Evolutionary conservation across 2,888 invertebrate species (phyloP).

Genomic region (Agrotis segetum): DNA sequence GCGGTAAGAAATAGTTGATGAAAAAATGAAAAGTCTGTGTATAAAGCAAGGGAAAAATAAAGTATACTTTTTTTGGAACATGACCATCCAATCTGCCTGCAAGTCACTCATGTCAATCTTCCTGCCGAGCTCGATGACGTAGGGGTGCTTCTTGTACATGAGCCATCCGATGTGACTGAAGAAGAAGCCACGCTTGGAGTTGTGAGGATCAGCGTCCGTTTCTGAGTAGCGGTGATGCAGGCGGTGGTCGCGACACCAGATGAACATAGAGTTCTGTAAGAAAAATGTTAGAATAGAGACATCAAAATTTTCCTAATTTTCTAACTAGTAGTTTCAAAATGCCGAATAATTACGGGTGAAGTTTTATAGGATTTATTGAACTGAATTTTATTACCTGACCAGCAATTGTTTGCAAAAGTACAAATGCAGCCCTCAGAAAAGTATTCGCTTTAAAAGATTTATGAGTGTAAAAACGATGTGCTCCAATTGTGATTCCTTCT

Average conservation of each 20-base stretch:
- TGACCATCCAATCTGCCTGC: constrained; percentile 93
- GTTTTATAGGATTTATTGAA: background rate
- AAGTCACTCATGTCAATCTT: constrained; percentile 95
- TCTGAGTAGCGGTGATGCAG: constrained; percentile 94
- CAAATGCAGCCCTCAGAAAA: constrained; percentile 91
- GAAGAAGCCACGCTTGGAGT: constrained; percentile 95
- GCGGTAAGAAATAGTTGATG: too few relatives aligned
- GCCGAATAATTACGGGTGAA: background rate
- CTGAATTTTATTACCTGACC: constrained; percentile 92
- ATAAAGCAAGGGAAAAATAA: too few relatives aligned
- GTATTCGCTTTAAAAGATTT: constrained; percentile 94
- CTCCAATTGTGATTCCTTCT: constrained; percentile 95
- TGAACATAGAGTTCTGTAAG: constrained; percentile 94
- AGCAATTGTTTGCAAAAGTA: constrained; percentile 93
- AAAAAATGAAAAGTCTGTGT: too few relatives aligned
- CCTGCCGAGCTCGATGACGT: constrained; percentile 92
- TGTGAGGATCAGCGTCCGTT: constrained; percentile 95
- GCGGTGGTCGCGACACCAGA: constrained; percentile 95
- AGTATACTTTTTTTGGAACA: constrained; percentile 94
- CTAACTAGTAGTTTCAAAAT: too few relatives aligned
- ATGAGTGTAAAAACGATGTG: constrained; percentile 95
- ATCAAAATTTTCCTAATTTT: too few relatives aligned
- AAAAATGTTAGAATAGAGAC: too few relatives aligned
- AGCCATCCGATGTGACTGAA: constrained; percentile 97
- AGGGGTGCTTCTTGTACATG: constrained; percentile 94